phyloP scores from a whole-genome alignment of 2,888 invertebrate genomes.

The Drosophila engyochracea region DNA sequence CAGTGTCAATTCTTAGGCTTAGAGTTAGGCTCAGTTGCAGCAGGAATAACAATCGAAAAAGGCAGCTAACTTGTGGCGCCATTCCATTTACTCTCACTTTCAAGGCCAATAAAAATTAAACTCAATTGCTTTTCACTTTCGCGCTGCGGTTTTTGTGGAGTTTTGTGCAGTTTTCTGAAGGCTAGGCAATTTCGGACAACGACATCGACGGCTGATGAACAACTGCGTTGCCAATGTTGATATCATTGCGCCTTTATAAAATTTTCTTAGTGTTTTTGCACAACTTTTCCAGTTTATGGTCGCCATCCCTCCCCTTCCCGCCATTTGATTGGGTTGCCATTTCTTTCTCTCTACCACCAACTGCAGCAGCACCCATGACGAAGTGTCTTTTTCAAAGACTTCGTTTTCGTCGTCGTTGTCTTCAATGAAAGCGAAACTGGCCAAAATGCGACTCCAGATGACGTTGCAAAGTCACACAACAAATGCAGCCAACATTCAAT shows the following conservation, averaged over 20 bases:
- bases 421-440: constrained; percentile 73
- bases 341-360: constrained; percentile 26
- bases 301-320: neutral
- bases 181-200: constrained; percentile 18
- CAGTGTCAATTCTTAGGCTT: constrained; percentile 49
- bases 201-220: constrained; percentile 54
- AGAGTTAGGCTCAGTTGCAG: constrained; percentile 16
- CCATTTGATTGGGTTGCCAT: constrained; percentile 56
- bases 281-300: constrained; percentile 70
- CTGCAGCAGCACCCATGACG: constrained; percentile 19
- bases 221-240: constrained; percentile 61
- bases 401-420: constrained; percentile 26
- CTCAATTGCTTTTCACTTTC: constrained; percentile 67
- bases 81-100: constrained; percentile 67
- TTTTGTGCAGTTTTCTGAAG: neutral
- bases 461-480: constrained; percentile 61
- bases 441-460: constrained; percentile 50
- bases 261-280: constrained; percentile 69
- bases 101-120: constrained; percentile 56
- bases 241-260: constrained; percentile 75
- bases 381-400: constrained; percentile 34
- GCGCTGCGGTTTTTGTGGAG: constrained; percentile 19
- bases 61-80: constrained; percentile 22
- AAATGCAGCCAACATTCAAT: constrained; percentile 50
- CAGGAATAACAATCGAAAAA: constrained; percentile 11